Conservation (phyloP, 1,140 invertebrate genomes). For the Agrilus planipennis region DNA sequence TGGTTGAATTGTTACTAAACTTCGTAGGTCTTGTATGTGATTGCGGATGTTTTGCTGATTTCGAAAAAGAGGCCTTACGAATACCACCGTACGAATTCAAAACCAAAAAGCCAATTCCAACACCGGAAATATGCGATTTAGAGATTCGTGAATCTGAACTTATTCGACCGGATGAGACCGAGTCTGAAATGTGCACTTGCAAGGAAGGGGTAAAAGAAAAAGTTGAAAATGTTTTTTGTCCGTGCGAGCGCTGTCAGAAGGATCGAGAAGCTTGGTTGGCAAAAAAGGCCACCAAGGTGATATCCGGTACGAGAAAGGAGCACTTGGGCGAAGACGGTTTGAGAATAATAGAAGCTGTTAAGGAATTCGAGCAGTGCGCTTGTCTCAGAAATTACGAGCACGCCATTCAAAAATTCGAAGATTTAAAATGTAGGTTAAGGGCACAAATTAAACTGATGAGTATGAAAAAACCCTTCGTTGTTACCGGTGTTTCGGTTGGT, state of each 20-base stretch:
- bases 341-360: slow-evolving; percentile 4
- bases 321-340: not conserved
- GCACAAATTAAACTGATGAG: slow-evolving; percentile 12
- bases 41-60: not conserved
- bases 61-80: too few species aligned
- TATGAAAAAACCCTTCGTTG: slow-evolving; percentile 16
- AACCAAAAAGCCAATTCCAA: not conserved
- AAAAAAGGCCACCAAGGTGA: slow-evolving; percentile 1
- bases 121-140: not conserved
- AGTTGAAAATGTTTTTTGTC: slow-evolving; percentile 8
- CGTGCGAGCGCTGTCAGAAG: slow-evolving; percentile 9
- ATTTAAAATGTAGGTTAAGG: slow-evolving; percentile 7
- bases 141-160: not conserved
- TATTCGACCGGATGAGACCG: not conserved
- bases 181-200: slow-evolving; percentile 5
- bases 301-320: not conserved
- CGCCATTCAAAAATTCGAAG: slow-evolving; percentile 12
- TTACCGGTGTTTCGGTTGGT: slow-evolving; percentile 15
- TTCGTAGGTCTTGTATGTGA: not conserved
- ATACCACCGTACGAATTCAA: too few species aligned
- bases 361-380: slow-evolving; percentile 6
- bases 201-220: slow-evolving; percentile 8
- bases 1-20: too few species aligned
- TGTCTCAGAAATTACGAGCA: slow-evolving; percentile 16
- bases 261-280: slow-evolving; percentile 7